phyloP scores from a whole-genome alignment of 2,113 vertebrate genomes.

The Cryptomyrus ogoouensis region DNA sequence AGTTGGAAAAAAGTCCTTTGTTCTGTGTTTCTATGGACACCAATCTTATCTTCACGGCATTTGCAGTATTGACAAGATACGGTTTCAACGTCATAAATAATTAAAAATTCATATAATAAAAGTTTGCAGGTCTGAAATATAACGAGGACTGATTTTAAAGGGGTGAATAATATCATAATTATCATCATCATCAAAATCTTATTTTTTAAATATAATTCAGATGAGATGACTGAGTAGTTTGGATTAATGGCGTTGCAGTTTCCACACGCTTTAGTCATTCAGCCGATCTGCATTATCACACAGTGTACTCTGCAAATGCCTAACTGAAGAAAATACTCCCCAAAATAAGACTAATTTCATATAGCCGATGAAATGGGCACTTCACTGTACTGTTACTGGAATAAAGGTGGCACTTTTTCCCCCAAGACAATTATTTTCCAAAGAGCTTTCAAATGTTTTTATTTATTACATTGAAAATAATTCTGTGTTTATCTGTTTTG shows the following conservation, averaged over 20 bases:
- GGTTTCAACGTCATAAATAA: not conserved
- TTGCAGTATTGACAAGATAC: not conserved
- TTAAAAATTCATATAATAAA: not conserved
- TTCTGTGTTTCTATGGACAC: not conserved
- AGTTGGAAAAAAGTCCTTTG: not conserved
- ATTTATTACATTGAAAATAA: not conserved
- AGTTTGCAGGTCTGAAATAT: not conserved
- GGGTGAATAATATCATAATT: not conserved
- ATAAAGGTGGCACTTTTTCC: not conserved
- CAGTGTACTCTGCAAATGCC: not conserved
- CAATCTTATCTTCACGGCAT: not conserved
- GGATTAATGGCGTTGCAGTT: not conserved
- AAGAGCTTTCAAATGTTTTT: not conserved
- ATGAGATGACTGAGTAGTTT: not conserved
- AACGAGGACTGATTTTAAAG: not conserved
- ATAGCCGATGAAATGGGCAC: not conserved
- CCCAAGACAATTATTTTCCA: not conserved
- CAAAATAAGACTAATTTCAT: not conserved
- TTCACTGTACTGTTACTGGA: not conserved
- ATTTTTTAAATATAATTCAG: not conserved
- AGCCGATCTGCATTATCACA: not conserved
- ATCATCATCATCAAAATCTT: not conserved
- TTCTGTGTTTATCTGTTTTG: not conserved
- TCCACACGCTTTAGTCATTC: not conserved
- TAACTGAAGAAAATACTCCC: not conserved